These are phyloP conservation scores for Dryas iulia DNA, from an alignment of 1,140 invertebrate genomes.

Conservation along the genomic window DNA sequence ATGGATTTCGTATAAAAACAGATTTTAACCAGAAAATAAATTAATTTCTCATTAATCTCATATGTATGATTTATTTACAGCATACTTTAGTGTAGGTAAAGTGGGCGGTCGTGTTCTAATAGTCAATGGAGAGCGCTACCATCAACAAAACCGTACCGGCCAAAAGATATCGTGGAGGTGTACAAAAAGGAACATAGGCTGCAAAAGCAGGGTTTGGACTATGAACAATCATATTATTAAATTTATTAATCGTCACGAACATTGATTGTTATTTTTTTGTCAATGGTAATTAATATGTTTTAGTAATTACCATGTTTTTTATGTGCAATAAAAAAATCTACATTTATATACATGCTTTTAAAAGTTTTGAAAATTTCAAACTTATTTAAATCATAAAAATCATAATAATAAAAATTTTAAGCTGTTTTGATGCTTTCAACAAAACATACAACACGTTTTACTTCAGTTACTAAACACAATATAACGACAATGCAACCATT, in stretches of 20 bases:
- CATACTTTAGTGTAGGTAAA: constrained; percentile 24
- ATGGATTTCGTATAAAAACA: neutral
- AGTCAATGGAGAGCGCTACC: constrained; percentile 33
- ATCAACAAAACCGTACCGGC: constrained; percentile 26
- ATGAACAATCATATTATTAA: constrained; percentile 36
- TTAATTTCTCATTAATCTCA: neutral
- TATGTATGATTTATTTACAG: constrained; percentile 22
- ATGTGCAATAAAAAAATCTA: too few relatives aligned
- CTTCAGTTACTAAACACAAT: too few relatives aligned
- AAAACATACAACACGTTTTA: too few relatives aligned
- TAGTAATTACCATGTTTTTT: too few relatives aligned
- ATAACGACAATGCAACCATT: too few relatives aligned
- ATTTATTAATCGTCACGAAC: constrained; percentile 28
- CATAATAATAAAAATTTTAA: too few relatives aligned
- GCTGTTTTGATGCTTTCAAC: too few relatives aligned
- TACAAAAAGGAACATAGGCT: constrained; percentile 33
- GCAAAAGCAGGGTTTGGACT: constrained; percentile 39
- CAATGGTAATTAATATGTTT: too few relatives aligned
- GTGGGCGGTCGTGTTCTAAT: constrained; percentile 32
- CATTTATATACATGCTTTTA: too few relatives aligned
- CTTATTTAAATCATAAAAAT: too few relatives aligned
- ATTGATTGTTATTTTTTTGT: constrained; percentile 18
- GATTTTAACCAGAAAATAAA: neutral
- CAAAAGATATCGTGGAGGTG: constrained; percentile 40
- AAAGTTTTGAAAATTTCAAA: too few relatives aligned